Conservation (phyloP, 2,113 vertebrate species). For the Hippocampus guttulatus region DNA sequence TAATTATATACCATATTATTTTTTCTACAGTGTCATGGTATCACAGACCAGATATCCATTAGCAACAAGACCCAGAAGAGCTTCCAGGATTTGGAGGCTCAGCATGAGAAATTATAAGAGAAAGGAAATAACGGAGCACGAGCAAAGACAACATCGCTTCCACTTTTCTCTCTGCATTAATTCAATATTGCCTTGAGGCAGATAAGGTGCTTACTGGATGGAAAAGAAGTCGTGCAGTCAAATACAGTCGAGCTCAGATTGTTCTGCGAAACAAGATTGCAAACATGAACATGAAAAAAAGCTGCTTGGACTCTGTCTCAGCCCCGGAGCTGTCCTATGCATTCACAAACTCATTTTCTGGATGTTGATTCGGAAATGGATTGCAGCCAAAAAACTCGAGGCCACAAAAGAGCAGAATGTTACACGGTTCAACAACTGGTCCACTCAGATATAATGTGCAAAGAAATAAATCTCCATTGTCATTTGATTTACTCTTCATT, state of each 20-base stretch:
- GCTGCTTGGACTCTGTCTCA: constrained; percentile 35
- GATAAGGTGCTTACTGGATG: constrained; percentile 36
- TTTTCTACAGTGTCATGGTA: constrained; percentile 7
- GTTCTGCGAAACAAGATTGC: constrained; percentile 58
- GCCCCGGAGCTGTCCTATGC: constrained; percentile 37
- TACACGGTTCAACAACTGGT: constrained; percentile 54
- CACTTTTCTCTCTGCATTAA: constrained; percentile 45
- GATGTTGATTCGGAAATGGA: constrained; percentile 62
- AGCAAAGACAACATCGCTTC: constrained; percentile 41
- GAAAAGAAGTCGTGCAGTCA: constrained; percentile 40
- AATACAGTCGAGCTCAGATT: constrained; percentile 46
- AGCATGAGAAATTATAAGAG: constrained; percentile 32
- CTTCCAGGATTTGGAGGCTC: constrained; percentile 41
- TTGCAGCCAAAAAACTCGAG: constrained; percentile 51
- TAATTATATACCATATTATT: neutral
- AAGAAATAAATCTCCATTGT: constrained; percentile 33
- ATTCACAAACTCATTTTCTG: constrained; percentile 52
- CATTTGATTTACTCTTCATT: constrained; percentile 24
- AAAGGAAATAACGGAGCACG: constrained; percentile 28
- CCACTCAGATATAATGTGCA: constrained; percentile 51
- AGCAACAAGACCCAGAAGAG: constrained; percentile 36
- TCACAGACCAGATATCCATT: constrained; percentile 45
- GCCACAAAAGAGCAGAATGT: constrained; percentile 47
- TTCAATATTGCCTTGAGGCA: constrained; percentile 39
- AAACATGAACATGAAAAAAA: constrained; percentile 53